Percentiles rank a stretch among this genome's conserved stretches.
phyloP scores from a whole-genome alignment of 2,797 vertebrate species.

The Varecia variegata region DNA sequence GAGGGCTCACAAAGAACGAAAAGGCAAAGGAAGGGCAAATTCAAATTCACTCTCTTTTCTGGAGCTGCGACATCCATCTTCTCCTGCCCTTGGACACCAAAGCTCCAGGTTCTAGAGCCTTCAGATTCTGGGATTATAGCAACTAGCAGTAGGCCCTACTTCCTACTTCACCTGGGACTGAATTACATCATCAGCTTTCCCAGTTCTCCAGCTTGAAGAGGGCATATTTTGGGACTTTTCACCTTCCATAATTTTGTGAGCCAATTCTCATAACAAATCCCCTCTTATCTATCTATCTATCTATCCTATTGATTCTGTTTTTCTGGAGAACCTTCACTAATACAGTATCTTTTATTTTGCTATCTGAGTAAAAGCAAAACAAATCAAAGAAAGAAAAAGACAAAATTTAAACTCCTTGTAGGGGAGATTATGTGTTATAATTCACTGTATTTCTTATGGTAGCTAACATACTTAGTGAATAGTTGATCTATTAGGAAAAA shows the following conservation, averaged over 20 bases:
- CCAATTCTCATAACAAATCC: not conserved
- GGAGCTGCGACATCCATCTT: not conserved
- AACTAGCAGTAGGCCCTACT: not conserved
- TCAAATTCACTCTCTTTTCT: not conserved
- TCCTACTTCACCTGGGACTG: too few species aligned
- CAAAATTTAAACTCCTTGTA: not conserved
- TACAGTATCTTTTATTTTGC: not conserved
- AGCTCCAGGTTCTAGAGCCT: not conserved
- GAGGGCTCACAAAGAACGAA: not conserved
- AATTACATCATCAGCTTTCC: not conserved
- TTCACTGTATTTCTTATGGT: conserved; percentile 9
- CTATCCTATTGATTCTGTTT: not conserved
- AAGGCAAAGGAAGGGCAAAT: not conserved
- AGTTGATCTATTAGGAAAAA: not conserved
- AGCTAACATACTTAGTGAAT: not conserved
- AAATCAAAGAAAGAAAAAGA: not conserved
- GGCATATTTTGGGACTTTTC: not conserved
- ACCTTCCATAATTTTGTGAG: not conserved
- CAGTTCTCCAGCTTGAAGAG: not conserved
- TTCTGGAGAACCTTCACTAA: not conserved
- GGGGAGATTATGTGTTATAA: not conserved
- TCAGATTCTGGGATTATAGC: not conserved
- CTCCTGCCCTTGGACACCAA: not conserved
- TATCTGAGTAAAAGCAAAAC: not conserved
- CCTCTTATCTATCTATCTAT: not conserved